Evolutionary conservation across 2,888 invertebrate species (phyloP), one percentile per base, ranked within the genome.

Genomic region (Protonemura montana): DNA sequence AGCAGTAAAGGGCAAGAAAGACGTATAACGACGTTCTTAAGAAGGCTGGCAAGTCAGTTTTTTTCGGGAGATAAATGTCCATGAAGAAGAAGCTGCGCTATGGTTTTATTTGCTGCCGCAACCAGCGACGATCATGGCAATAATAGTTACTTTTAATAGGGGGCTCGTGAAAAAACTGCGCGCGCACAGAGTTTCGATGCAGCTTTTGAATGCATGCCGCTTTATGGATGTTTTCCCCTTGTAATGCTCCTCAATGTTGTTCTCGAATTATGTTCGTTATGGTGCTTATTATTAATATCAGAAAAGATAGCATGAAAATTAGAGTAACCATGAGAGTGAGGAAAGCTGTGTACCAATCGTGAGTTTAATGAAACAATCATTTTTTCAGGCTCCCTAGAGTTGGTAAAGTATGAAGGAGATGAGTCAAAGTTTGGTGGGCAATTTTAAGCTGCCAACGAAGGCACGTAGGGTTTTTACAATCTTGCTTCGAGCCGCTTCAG

Each of bases 391-490:
- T 35, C 35, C 35, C 35, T 35, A 2, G 59, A 59, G 59, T 21
- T 59, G 59, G 1, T 10, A 59, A 3, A 35, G 10, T 6, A 35
- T 3, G 59, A 21, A 59, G 59, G 59, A 59, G 59, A 59, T 59
- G 59, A 10, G 59, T 35, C 35, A 35, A 35, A 35, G 35, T 35
- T 35, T 21, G 59, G 59, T 59, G 59, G 59, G 59, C 59, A 10
- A 59, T 59, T 21, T 59, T 13, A 2, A 1, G 59, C 59, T 59
- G 21, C 2, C 59, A 59, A 21, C 59, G 59, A 21, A 1, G 41
- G 87, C 85, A 85, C 87, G 87, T 87, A 30, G 76, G 42, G 82
- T 85, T 76, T 87, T 87, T 85, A 87, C 85, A 85, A 85, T 82
- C 83, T 21, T 59, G 59, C 21, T 35, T 35, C 84, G 25, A 26